Evolutionary conservation across 2,888 invertebrate genomes (phyloP).

Genomic region (Gonocerus acuteangulatus): DNA sequence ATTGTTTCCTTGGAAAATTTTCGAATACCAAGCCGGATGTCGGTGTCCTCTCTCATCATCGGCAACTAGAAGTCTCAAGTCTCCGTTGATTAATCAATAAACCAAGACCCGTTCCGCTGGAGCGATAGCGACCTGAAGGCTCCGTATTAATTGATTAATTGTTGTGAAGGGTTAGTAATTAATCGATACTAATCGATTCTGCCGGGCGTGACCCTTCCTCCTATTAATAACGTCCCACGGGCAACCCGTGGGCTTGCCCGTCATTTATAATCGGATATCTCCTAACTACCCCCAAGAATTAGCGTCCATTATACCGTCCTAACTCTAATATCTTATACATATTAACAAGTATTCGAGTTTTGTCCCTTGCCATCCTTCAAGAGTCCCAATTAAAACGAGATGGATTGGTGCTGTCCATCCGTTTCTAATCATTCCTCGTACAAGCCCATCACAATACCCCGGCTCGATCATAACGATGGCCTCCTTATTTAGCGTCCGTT

Average conservation of each 20-base stretch:
- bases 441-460: not conserved
- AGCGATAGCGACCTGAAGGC: not conserved
- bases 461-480: constrained; percentile 5
- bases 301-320: constrained; percentile 23
- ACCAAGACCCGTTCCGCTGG: too few species aligned
- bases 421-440: constrained; percentile 15
- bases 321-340: constrained; percentile 26
- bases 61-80: not conserved
- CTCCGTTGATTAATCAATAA: constrained; percentile 9
- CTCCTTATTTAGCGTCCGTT: constrained; percentile 1
- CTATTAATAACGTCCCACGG: constrained; percentile 24
- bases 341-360: constrained; percentile 23
- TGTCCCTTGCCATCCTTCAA: constrained; percentile 26
- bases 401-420: constrained; percentile 14
- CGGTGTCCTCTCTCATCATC: too few species aligned
- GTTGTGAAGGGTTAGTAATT: constrained; percentile 27
- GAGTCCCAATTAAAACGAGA: constrained; percentile 23
- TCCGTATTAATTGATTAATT: constrained; percentile 22
- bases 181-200: constrained; percentile 29
- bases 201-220: constrained; percentile 19
- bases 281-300: constrained; percentile 22
- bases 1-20: too few species aligned
- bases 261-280: constrained; percentile 27
- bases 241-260: constrained; percentile 6
- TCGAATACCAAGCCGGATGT: too few species aligned